Evolutionary conservation across 2,113 vertebrate genomes (phyloP).

Genomic region (Potamarius usumacintae): DNA sequence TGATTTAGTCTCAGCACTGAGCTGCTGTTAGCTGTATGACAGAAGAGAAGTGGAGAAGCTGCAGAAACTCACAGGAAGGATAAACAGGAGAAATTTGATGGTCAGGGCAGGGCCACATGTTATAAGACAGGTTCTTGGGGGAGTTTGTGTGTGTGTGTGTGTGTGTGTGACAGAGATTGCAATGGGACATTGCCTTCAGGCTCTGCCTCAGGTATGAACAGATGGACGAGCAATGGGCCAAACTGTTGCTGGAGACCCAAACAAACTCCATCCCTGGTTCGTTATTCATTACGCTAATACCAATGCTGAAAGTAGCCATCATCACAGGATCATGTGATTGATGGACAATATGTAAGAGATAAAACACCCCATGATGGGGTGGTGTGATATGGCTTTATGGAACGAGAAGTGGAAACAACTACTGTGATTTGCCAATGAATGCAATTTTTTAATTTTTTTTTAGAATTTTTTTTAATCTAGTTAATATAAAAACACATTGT

Average conservation of each 20-base stretch:
- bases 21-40: slow-evolving; percentile 12
- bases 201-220: slow-evolving; percentile 28
- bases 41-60: slow-evolving; percentile 1
- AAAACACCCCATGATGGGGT: neutral
- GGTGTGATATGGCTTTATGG: neutral
- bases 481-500: neutral
- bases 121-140: neutral
- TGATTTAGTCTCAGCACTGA: neutral
- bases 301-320: neutral
- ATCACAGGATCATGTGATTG: neutral
- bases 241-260: neutral
- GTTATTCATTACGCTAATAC: neutral
- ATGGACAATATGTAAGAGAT: neutral
- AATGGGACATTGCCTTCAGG: slow-evolving; percentile 25
- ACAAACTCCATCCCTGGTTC: neutral
- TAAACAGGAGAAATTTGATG: neutral
- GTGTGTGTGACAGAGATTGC: neutral
- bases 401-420: neutral
- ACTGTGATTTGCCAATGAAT: neutral
- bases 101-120: neutral
- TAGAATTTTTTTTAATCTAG: neutral
- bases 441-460: too few species aligned
- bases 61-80: neutral
- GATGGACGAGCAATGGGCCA: slow-evolving; percentile 2
- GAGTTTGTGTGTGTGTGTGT: neutral